A percentile compares a stretch with the other conserved stretches of the same genome.
phyloP scores from a whole-genome alignment of 2,797 vertebrate species.

The Cossypha dichroa region DNA sequence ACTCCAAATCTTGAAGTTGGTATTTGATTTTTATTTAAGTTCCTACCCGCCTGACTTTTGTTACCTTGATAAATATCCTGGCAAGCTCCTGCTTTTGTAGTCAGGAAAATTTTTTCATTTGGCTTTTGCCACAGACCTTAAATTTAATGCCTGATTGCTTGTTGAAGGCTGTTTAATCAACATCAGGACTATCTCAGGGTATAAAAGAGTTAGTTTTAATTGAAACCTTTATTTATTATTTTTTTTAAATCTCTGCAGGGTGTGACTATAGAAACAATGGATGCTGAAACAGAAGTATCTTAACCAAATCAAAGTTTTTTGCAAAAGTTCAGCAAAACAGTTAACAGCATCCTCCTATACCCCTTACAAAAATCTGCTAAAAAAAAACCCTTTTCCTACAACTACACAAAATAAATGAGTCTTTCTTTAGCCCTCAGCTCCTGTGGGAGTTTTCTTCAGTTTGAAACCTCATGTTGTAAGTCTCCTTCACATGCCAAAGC shows the following conservation, averaged over 20 bases:
- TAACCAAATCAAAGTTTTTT: background rate
- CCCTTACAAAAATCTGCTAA: background rate
- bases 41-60: background rate
- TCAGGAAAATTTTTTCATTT: background rate
- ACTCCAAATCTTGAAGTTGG: background rate
- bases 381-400: background rate
- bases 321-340: background rate
- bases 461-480: background rate
- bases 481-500: background rate
- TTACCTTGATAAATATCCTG: background rate
- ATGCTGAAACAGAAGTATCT: background rate
- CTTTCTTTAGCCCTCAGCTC: background rate
- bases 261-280: background rate
- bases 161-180: background rate
- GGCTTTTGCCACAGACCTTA: background rate
- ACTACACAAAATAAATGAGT: background rate
- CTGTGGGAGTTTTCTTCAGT: background rate
- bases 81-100: background rate
- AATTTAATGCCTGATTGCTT: background rate
- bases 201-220: background rate
- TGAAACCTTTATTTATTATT: background rate
- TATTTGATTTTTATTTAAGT: background rate
- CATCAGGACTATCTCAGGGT: background rate
- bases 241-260: rapidly evolving
- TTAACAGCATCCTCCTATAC: background rate